A percentile compares a stretch with the other conserved stretches of the same genome.
These are phyloP conservation scores for Microctenopoma stevenorrisi DNA, from an alignment of 2,797 vertebrate genomes.

Conservation along the genomic window DNA sequence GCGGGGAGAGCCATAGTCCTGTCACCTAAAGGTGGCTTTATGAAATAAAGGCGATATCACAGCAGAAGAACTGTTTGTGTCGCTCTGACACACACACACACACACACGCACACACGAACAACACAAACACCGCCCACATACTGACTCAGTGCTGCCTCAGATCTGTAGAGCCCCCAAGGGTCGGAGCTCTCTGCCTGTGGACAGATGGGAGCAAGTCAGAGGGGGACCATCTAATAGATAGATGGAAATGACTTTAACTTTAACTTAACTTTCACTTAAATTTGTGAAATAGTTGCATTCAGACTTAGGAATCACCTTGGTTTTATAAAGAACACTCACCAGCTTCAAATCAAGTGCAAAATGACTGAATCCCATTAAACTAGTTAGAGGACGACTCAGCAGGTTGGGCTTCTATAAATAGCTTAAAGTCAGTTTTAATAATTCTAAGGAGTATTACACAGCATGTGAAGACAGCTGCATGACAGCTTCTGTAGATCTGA, in stretches of 20 bases:
- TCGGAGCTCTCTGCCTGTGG: constrained; percentile 22
- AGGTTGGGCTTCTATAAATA: neutral
- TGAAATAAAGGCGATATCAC: constrained; percentile 64
- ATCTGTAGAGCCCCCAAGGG: constrained; percentile 4
- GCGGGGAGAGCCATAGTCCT: neutral
- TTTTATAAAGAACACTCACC: neutral
- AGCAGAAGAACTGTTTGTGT: constrained; percentile 81
- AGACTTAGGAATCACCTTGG: constrained; percentile 1
- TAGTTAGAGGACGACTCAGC: neutral
- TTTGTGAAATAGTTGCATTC: constrained; percentile 5
- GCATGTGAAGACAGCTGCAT: neutral
- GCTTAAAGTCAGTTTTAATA: too few relatives aligned
- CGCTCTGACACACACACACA: constrained; percentile 38
- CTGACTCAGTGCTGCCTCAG: constrained; percentile 21
- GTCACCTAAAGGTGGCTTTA: constrained; percentile 50
- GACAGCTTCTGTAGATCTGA: neutral
- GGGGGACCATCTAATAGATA: constrained; percentile 1
- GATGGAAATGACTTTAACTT: constrained; percentile 15
- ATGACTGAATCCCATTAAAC: constrained; percentile 1
- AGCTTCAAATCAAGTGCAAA: neutral
- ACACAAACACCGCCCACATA: constrained; percentile 14
- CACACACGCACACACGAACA: constrained; percentile 27
- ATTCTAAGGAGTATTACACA: neutral
- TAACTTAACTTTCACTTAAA: neutral
- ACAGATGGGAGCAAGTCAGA: constrained; percentile 23